Percentiles rank a stretch among this genome's conserved stretches.
These are phyloP conservation scores for Hylia prasina DNA, from an alignment of 2,113 vertebrate genomes.

Conservation along the genomic window DNA sequence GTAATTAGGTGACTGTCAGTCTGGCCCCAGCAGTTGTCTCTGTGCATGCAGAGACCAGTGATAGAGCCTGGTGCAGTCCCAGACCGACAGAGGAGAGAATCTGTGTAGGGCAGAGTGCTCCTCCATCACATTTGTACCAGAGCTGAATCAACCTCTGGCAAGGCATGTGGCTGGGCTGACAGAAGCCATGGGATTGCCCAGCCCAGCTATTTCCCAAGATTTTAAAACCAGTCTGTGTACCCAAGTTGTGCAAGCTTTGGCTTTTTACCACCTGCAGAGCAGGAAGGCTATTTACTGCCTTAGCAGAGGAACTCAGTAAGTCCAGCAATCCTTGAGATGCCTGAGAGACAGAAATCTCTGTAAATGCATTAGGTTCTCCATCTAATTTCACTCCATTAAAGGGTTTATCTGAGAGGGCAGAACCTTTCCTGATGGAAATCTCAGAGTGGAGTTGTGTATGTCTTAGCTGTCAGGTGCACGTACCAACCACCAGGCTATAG, in stretches of 20 bases:
- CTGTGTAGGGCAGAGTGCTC: neutral
- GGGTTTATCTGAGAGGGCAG: neutral
- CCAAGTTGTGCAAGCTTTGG: neutral
- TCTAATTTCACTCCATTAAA: neutral
- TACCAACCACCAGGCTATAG: neutral
- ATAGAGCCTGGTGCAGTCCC: too few species aligned
- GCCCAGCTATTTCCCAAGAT: neutral
- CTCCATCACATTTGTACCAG: neutral
- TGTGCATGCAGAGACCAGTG: neutral
- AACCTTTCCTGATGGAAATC: neutral
- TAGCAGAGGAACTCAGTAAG: neutral
- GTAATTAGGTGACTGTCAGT: neutral
- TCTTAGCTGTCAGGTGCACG: neutral
- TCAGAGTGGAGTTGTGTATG: neutral
- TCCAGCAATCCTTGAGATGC: neutral
- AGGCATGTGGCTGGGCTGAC: accelerated
- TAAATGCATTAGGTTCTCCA: neutral
- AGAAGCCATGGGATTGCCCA: neutral
- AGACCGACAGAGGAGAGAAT: neutral
- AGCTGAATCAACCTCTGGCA: neutral
- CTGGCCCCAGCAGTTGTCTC: neutral
- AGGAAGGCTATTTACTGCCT: neutral
- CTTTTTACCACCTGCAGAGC: neutral
- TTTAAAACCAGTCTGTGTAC: neutral
- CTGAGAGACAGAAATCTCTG: neutral